A percentile compares a stretch with the other conserved stretches of the same genome.
Conservation (phyloP, 1,140 invertebrate genomes). For the Atopsyche davidsoni region DNA sequence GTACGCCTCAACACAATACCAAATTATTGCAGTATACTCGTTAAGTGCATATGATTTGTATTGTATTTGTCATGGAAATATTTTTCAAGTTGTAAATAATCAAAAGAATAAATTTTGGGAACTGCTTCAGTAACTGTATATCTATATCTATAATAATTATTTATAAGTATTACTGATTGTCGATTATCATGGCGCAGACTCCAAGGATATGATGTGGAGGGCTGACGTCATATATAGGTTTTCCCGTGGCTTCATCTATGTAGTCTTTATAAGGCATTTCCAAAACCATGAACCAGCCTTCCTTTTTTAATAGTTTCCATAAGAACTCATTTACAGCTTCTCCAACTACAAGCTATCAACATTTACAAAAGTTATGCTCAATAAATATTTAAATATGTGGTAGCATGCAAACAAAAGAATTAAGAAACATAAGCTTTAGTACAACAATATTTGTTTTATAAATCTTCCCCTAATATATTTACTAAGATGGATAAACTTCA, state of each 20-base stretch:
- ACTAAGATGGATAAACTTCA: no score
- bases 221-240: slow-evolving; percentile 22
- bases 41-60: background rate
- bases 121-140: background rate
- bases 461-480: no score
- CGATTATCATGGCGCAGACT: slow-evolving; percentile 24
- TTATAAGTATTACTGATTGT: slow-evolving; percentile 15
- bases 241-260: slow-evolving; percentile 25
- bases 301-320: slow-evolving; percentile 16
- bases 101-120: background rate
- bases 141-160: background rate
- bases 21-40: background rate
- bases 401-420: no score
- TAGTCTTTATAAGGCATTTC: slow-evolving; percentile 27
- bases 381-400: no score
- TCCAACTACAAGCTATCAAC: slow-evolving; percentile 23
- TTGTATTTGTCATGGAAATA: background rate
- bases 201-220: slow-evolving; percentile 29
- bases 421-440: no score
- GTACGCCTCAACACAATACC: background rate
- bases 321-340: slow-evolving; percentile 27
- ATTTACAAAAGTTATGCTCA: background rate
- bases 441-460: no score
- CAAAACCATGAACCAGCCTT: slow-evolving; percentile 28
- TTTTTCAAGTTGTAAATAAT: background rate